Evolutionary conservation across 2,888 invertebrate species (phyloP).

Genomic region (Mechanitis mazaeus): DNA sequence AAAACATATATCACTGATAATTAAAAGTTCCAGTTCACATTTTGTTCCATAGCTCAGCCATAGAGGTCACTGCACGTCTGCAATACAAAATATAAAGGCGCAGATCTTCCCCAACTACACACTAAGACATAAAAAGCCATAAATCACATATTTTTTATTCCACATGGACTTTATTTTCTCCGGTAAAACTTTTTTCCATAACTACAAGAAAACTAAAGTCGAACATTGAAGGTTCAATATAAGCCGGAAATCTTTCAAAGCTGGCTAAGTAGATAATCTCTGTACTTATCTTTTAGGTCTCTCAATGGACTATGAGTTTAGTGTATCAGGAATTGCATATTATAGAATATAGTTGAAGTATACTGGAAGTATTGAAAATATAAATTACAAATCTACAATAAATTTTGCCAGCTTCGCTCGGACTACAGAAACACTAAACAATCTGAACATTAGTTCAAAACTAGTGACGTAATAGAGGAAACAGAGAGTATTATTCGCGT

Average conservation of each 20-base stretch:
- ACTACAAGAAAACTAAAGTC: conserved; percentile 36
- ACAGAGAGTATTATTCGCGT: too few relatives aligned
- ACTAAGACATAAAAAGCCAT: conserved; percentile 41
- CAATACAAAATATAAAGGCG: background rate
- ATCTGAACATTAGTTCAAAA: too few relatives aligned
- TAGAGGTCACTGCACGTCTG: conserved; percentile 6
- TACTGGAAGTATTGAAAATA: too few relatives aligned
- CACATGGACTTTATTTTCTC: conserved; percentile 20
- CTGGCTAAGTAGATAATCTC: conserved; percentile 46
- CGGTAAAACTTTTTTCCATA: conserved; percentile 9
- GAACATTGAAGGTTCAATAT: conserved; percentile 35
- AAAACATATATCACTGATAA: background rate
- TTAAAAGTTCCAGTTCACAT: background rate
- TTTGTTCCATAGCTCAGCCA: background rate
- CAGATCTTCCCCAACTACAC: conserved; percentile 24
- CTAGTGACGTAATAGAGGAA: too few relatives aligned
- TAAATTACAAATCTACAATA: too few relatives aligned
- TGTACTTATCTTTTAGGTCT: conserved; percentile 32
- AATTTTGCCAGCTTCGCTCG: too few relatives aligned
- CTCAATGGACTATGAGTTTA: conserved; percentile 9
- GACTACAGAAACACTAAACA: too few relatives aligned
- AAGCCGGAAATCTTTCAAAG: conserved; percentile 56
- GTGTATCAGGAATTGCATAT: background rate
- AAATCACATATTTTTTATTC: conserved; percentile 31
- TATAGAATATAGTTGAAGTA: too few relatives aligned